Conservation (phyloP, 1,140 invertebrate genomes). For the Popillia japonica region DNA sequence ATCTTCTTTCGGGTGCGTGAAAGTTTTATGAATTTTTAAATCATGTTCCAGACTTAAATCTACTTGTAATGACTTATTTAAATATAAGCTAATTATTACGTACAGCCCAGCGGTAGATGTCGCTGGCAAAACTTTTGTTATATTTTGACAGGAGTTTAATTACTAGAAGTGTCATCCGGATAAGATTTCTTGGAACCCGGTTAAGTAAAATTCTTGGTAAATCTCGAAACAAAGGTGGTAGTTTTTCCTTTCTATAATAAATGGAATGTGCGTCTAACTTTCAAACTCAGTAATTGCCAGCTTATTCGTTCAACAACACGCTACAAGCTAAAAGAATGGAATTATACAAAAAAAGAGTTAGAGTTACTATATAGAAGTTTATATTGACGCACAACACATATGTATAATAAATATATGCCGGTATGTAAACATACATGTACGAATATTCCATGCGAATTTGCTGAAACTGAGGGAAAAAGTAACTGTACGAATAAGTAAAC, state of each 20-base stretch:
- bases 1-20: background rate
- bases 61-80: constrained; percentile 11
- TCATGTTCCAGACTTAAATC: background rate
- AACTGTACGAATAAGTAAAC: background rate
- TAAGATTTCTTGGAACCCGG: too few species aligned
- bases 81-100: constrained; percentile 6
- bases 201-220: too few species aligned
- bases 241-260: too few species aligned
- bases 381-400: background rate
- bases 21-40: constrained; percentile 20
- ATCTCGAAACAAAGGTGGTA: too few species aligned
- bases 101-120: background rate
- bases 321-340: too few species aligned
- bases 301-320: too few species aligned
- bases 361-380: too few species aligned
- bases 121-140: background rate
- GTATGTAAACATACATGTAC: background rate
- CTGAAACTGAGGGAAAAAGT: background rate
- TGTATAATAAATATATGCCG: background rate
- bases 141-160: background rate
- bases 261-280: too few species aligned
- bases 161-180: background rate
- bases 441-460: background rate
- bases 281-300: too few species aligned
- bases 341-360: too few species aligned